Evolutionary conservation across 2,113 vertebrate genomes (phyloP), one percentile per base, ranked within the genome.

Genomic region (Stigmatopora argus): DNA sequence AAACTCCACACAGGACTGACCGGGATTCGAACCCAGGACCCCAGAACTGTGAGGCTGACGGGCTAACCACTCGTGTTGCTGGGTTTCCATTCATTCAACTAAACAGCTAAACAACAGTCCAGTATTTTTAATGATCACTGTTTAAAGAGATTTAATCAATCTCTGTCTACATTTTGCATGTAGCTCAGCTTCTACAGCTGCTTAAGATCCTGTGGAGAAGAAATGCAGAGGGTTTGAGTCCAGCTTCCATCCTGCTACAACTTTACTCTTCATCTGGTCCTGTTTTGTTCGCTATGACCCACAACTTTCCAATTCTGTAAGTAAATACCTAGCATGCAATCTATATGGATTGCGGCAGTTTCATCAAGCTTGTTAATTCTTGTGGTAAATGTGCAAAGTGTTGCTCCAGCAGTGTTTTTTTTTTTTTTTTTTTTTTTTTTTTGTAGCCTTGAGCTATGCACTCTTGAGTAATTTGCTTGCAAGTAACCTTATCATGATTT

Each of bases 241-340:
- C 92, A 53, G 62, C 80, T 2, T 78, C 93, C 0, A 21, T 83
- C 7, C 49, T 94, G 58, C 85, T 94, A 72, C 93, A 94, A 49
- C 79, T 95, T 1, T 72, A 93, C 34, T 86, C 88, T 3, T 52
- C 91, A 66, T 91, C 91, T 0, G 91, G 89, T 67, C 91, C 91
- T 52, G 86, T 93, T 60, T 83, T 87, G 18, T 92, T 91, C 65
- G 92, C 92, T 56, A 52, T 92, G 34, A 70, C 83, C 59, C 83
- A 88, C 69, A 79, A 74, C 58, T 94, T 94, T 74, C 93, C 93
- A 0, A 86, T 93, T 68, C 91, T 92, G 93, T 95, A 85, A 71
- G 73, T 71, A 60, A 21, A 6, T 1, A 23, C 3, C 0, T 1
- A 60, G 0, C 3, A 4, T 15, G 1, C 9, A 1, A 10, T 12